A percentile compares a stretch with the other conserved stretches of the same genome.
phyloP scores from a whole-genome alignment of 2,113 vertebrate species.

The Nesogale talazaci region DNA sequence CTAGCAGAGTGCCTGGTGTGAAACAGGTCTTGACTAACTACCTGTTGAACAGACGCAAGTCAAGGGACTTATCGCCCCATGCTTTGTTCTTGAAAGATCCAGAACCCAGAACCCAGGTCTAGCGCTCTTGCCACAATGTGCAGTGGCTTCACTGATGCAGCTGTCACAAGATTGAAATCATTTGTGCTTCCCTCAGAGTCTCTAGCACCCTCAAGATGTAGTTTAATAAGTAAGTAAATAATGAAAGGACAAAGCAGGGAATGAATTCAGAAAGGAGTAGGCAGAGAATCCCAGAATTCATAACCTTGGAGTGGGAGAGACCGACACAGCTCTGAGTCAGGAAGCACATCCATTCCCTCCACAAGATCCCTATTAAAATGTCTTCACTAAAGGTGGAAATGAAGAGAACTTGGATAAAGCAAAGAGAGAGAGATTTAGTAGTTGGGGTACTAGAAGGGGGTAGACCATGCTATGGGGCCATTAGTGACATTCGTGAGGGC shows the following conservation, averaged over 20 bases:
- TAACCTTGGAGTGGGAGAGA: not conserved
- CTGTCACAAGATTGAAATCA: not conserved
- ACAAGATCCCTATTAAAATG: not conserved
- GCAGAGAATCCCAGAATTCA: not conserved
- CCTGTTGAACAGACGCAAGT: not conserved
- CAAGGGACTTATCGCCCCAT: not conserved
- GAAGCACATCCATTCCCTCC: not conserved
- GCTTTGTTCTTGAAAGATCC: not conserved
- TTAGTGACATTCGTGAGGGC: not conserved
- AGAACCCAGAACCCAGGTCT: not conserved
- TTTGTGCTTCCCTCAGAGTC: not conserved
- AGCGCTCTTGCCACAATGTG: not conserved
- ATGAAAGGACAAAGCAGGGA: not conserved
- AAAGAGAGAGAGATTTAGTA: not conserved
- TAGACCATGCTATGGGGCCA: not conserved
- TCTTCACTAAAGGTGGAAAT: not conserved
- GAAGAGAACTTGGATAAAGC: not conserved
- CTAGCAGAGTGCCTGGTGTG: not conserved
- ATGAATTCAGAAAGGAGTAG: not conserved
- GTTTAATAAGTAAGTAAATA: not conserved
- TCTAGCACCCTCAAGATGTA: not conserved
- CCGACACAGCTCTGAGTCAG: not conserved
- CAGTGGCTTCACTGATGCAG: not conserved
- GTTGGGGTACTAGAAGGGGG: not conserved
- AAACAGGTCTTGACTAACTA: not conserved